phyloP scores from a whole-genome alignment of 2,113 vertebrate genomes.

The Prionailurus bengalensis region DNA sequence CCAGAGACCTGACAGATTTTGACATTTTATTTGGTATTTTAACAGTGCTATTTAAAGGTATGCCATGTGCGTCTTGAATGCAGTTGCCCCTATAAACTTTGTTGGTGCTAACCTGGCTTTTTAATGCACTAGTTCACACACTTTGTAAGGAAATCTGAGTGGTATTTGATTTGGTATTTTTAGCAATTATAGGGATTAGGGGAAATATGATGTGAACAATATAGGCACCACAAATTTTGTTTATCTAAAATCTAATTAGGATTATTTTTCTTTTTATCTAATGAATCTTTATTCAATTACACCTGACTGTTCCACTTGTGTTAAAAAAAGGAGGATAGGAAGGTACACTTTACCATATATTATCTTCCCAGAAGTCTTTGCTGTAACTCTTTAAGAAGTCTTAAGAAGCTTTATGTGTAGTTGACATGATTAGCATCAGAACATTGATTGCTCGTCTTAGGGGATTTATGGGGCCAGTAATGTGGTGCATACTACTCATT shows the following conservation, averaged over 20 bases:
- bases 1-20: slow-evolving; percentile 87
- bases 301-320: not conserved
- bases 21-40: slow-evolving; percentile 93
- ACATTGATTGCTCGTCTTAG: slow-evolving; percentile 56
- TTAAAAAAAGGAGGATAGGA: not conserved
- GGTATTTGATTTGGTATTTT: slow-evolving; percentile 70
- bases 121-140: slow-evolving; percentile 84
- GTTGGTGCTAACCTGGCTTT: slow-evolving; percentile 80
- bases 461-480: slow-evolving; percentile 22
- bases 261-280: slow-evolving; percentile 70
- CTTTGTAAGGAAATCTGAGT: slow-evolving; percentile 72
- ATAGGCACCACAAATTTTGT: slow-evolving; percentile 54
- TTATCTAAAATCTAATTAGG: slow-evolving; percentile 63
- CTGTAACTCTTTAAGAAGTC: slow-evolving; percentile 1
- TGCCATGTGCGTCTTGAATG: slow-evolving; percentile 81
- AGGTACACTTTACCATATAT: not conserved
- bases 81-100: slow-evolving; percentile 86
- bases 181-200: slow-evolving; percentile 64
- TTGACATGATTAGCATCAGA: not conserved
- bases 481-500: slow-evolving; percentile 44
- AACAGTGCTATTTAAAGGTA: slow-evolving; percentile 88
- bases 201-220: slow-evolving; percentile 59
- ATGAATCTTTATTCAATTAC: slow-evolving; percentile 69
- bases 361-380: not conserved
- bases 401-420: not conserved